Evolutionary conservation across 2,888 invertebrate species (phyloP), one percentile per base, ranked within the genome.

Genomic region (Cerastis rubricosa): DNA sequence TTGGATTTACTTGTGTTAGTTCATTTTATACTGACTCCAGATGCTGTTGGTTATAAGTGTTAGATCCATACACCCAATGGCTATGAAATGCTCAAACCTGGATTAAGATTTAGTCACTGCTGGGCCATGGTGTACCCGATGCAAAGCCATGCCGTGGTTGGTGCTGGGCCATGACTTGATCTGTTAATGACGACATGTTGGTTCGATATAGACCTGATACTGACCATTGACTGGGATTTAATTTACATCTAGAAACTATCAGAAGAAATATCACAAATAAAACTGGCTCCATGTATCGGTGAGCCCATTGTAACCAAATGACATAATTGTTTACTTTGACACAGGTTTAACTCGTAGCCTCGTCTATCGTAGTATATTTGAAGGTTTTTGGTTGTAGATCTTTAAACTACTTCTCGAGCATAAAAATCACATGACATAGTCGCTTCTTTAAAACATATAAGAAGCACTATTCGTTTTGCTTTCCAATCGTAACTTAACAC

Each of bases 401-500:
- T 59, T 59, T 17, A 59, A 29, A 29, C 11, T 22, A 22, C 9
- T 63, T 63, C 22, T 40, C 12, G 22, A 63, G 63, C 11, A 11
- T 19, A 22, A 35, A 35, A n/a, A n/a, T 43, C 1, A 43, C 43
- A 14, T 14, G 14, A 64, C 43, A n/a, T 43, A 43, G 7, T n/a
- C 40, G 14, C 14, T 7, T 43, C n/a, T 35, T 43, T 19, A 64
- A 64, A 43, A 61, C 19, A 7, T 2, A 17, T 29, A 29, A 35
- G n/a, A 8, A 19, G 19, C 14, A 68, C 5, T 14, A 35, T 47
- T 25, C 19, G 29, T 29, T 19, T 25, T 25, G 43, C 59, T 72
- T 49, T 66, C 25, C 3, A 47, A n/a, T 65, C n/a, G 78, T 57
- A 77, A 77, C 17, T n/a, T 7, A 0, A 67, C 49, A 67, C 68